These are phyloP conservation scores for Hydrozoanthus tunicans DNA, from an alignment of 64 coral and sea anemone genomes.

Conservation along the genomic window DNA sequence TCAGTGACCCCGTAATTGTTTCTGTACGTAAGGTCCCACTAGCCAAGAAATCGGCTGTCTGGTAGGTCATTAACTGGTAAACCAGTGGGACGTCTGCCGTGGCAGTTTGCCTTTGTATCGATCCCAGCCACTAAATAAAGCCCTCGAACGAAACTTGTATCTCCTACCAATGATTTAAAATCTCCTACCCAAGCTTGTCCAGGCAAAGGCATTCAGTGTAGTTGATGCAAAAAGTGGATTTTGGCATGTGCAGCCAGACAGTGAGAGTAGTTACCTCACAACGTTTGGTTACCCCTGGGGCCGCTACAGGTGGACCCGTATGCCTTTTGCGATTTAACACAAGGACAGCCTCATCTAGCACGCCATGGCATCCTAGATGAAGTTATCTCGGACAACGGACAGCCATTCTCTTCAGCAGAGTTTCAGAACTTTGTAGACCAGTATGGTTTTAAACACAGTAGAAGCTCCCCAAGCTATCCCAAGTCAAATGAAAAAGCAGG, in stretches of 20 bases:
- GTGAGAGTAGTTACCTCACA: slow-evolving; percentile 11
- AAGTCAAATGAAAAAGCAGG: slow-evolving; percentile 56
- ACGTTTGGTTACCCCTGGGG: slow-evolving; percentile 2
- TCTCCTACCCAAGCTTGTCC: slow-evolving; percentile 3
- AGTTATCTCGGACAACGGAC: background rate
- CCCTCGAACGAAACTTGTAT: background rate
- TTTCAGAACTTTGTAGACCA: slow-evolving; percentile 42
- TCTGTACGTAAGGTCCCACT: slow-evolving; percentile 48
- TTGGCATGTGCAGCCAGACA: slow-evolving; percentile 3
- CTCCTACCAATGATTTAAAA: background rate
- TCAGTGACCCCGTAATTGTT: slow-evolving; percentile 43
- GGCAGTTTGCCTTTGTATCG: background rate
- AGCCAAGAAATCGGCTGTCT: background rate
- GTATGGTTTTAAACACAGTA: slow-evolving; percentile 54
- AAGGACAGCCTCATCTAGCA: slow-evolving; percentile 21
- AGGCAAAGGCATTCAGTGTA: slow-evolving; percentile 23
- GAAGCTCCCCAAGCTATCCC: slow-evolving; percentile 34
- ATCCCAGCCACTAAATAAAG: slow-evolving; percentile 6
- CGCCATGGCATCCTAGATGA: slow-evolving; percentile 13
- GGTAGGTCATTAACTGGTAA: slow-evolving; percentile 16
- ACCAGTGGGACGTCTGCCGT: background rate
- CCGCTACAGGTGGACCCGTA: background rate
- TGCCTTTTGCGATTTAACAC: background rate
- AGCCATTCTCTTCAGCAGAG: background rate
- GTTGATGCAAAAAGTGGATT: slow-evolving; percentile 7